Conservation (phyloP, 2,888 invertebrate species). For the Callyntrura sp. region DNA sequence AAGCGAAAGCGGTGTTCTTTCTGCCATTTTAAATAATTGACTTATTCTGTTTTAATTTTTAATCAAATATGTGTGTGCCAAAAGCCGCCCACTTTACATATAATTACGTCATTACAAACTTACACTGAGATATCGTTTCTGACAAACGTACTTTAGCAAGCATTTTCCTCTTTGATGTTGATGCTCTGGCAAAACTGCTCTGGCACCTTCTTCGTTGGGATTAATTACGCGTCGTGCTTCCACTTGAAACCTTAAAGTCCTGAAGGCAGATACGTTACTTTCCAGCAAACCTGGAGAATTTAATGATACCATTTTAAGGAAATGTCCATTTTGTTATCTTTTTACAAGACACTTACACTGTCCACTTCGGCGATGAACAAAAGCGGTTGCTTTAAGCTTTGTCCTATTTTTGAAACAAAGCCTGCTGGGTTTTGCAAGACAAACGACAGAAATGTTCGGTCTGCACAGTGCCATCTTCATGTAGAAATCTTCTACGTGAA, state of each 20-base stretch:
- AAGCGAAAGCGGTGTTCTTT: too few species aligned
- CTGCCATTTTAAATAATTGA: too few species aligned
- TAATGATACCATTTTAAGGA: not conserved
- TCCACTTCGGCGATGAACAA: constrained; percentile 34
- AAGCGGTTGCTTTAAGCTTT: constrained; percentile 62
- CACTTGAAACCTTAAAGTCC: constrained; percentile 60
- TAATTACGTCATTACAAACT: too few species aligned
- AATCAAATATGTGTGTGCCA: too few species aligned
- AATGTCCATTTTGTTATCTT: not conserved
- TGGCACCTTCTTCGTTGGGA: constrained; percentile 61
- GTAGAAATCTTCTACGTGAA: constrained; percentile 30
- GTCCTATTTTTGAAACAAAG: constrained; percentile 49
- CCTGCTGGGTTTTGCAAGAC: constrained; percentile 38
- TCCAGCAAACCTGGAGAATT: constrained; percentile 67
- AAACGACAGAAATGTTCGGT: constrained; percentile 61
- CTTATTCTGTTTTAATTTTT: too few species aligned
- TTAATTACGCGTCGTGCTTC: constrained; percentile 67
- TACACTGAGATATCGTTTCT: constrained; percentile 37
- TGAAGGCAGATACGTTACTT: constrained; percentile 52
- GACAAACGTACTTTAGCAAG: constrained; percentile 69
- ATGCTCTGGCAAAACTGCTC: constrained; percentile 45
- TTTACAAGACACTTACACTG: constrained; percentile 71
- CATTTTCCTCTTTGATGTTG: constrained; percentile 71
- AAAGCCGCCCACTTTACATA: too few species aligned
- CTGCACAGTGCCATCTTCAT: constrained; percentile 73